A percentile compares a stretch with the other conserved stretches of the same genome.
Conservation (phyloP, 2,113 vertebrate genomes). For the Strigops habroptila region DNA sequence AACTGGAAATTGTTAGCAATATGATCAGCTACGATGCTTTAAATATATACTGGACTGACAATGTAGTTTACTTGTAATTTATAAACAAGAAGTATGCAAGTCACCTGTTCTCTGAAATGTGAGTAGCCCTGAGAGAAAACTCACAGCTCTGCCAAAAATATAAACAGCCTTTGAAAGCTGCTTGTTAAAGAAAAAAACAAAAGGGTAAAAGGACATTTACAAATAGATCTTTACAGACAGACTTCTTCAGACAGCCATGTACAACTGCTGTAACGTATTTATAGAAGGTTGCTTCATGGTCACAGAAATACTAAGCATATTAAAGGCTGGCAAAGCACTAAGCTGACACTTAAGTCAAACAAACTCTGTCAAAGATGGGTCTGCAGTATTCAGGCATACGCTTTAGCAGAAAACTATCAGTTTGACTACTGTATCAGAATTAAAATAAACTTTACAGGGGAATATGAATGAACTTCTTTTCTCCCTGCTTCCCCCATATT, state of each 20-base stretch:
- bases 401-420: background rate
- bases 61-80: constrained; percentile 41
- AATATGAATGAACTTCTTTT: background rate
- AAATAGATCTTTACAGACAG: constrained; percentile 52
- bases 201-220: constrained; percentile 13
- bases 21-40: background rate
- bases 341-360: background rate
- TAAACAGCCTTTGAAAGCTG: constrained; percentile 36
- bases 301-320: constrained; percentile 5
- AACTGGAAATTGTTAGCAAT: background rate
- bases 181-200: constrained; percentile 35
- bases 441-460: background rate
- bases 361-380: background rate
- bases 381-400: background rate
- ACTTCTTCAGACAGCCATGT: constrained; percentile 12
- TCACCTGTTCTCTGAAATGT: constrained; percentile 52
- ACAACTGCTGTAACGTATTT: constrained; percentile 37
- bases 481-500: background rate
- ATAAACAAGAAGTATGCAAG: constrained; percentile 7
- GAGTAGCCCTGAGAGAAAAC: constrained; percentile 10
- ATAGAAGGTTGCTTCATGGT: constrained; percentile 46
- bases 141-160: constrained; percentile 36
- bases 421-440: background rate
- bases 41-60: background rate
- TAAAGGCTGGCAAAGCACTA: background rate